Percentiles rank a stretch among this genome's conserved stretches.
Conservation (phyloP, 2,888 invertebrate species). For the Neoscelio sp. region DNA sequence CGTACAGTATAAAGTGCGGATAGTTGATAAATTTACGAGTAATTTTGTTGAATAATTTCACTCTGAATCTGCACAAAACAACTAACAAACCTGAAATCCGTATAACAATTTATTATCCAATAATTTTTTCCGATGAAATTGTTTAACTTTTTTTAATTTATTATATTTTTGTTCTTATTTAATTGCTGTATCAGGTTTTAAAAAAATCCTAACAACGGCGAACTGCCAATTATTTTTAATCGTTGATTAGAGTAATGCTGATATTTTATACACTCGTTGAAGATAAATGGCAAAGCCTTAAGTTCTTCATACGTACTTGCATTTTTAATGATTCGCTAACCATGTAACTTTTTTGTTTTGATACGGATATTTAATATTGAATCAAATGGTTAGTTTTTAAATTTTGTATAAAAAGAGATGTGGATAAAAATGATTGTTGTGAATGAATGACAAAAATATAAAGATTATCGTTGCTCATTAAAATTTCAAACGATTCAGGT, state of each 20-base stretch:
- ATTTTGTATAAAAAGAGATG: slow-evolving; percentile 18
- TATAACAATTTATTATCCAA: slow-evolving; percentile 8
- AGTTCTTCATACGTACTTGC: background rate
- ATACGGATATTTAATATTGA: background rate
- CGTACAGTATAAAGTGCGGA: background rate
- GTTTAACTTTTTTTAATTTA: background rate
- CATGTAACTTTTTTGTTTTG: background rate
- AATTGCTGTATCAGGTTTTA: background rate
- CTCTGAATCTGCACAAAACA: slow-evolving; percentile 11
- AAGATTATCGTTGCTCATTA: slow-evolving; percentile 16
- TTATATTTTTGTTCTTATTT: no score
- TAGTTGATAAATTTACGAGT: background rate
- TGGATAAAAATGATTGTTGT: slow-evolving; percentile 20
- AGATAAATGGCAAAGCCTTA: background rate
- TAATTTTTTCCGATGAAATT: background rate
- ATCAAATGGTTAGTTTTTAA: background rate
- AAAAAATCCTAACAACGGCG: background rate
- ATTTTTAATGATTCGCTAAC: background rate
- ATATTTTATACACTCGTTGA: background rate
- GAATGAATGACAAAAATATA: slow-evolving; percentile 21
- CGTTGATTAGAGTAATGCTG: background rate
- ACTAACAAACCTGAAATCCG: background rate
- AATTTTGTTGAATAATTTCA: slow-evolving; percentile 2
- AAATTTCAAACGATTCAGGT: background rate
- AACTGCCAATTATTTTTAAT: background rate